These are phyloP conservation scores for Euura saliciscinereae DNA, from an alignment of 1,140 invertebrate genomes.

Conservation along the genomic window DNA sequence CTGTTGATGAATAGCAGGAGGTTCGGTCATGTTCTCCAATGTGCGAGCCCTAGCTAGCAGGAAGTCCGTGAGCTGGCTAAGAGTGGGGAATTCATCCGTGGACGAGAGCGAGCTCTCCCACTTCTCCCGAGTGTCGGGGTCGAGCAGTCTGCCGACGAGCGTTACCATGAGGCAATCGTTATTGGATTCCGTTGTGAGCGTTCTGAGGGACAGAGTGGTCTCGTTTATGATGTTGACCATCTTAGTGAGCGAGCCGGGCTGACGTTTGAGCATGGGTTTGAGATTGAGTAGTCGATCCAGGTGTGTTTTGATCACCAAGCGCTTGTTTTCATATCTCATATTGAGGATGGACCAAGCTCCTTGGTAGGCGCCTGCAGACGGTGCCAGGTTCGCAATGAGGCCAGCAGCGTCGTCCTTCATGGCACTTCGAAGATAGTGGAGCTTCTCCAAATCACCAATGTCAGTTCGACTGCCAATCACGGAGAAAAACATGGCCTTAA, in stretches of 20 bases:
- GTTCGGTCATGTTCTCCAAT: background rate
- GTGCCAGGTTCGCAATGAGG: constrained; percentile 10
- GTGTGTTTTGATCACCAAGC: constrained; percentile 3
- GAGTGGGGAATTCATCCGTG: constrained; percentile 7
- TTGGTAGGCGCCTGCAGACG: background rate
- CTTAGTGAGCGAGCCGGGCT: background rate
- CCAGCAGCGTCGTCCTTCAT: background rate
- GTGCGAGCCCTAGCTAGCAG: background rate
- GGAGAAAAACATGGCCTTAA: background rate
- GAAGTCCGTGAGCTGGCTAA: constrained; percentile 8
- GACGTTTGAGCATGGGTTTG: background rate
- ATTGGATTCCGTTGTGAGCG: background rate
- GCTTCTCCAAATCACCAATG: background rate
- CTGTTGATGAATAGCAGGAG: background rate
- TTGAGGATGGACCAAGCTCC: constrained; percentile 12
- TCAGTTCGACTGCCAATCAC: background rate
- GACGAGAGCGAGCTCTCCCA: constrained; percentile 18
- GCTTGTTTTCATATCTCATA: constrained; percentile 16
- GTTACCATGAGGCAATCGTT: constrained; percentile 11
- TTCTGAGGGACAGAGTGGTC: background rate
- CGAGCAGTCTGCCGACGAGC: constrained; percentile 12
- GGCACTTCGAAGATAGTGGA: constrained; percentile 13
- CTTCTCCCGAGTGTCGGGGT: constrained; percentile 9
- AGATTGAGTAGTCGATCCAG: background rate
- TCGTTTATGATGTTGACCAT: constrained; percentile 11